These are phyloP conservation scores for Oscheius myriophilus DNA, from an alignment of 2,888 invertebrate species.

Conservation along the genomic window DNA sequence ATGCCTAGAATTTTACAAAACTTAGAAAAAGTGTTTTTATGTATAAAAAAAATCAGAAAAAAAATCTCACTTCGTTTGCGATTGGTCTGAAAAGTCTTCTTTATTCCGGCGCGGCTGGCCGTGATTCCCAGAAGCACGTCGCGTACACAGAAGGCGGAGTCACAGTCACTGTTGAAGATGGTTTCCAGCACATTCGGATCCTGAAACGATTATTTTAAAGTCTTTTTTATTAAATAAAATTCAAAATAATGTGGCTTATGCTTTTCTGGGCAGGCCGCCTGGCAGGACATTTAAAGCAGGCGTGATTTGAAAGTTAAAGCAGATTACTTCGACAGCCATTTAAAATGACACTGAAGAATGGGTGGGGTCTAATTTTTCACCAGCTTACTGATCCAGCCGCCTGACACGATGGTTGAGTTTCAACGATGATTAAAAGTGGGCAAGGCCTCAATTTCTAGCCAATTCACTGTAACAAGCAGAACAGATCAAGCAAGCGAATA, in stretches of 20 bases:
- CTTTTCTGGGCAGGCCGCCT: neutral
- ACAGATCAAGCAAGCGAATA: too few species aligned
- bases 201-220: slow-evolving; percentile 23
- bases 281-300: too few species aligned
- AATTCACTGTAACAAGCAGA: too few species aligned
- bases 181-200: slow-evolving; percentile 54
- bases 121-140: slow-evolving; percentile 63
- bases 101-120: slow-evolving; percentile 57
- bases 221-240: neutral
- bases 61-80: slow-evolving; percentile 56
- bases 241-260: neutral
- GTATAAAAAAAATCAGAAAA: neutral
- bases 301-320: too few species aligned
- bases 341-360: too few species aligned
- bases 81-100: slow-evolving; percentile 62
- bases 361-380: too few species aligned
- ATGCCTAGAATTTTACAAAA: slow-evolving; percentile 49
- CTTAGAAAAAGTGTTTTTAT: neutral
- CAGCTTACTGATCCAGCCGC: too few species aligned
- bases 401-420: too few species aligned
- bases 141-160: slow-evolving; percentile 57
- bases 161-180: slow-evolving; percentile 60
- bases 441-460: too few species aligned
- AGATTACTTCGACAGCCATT: too few species aligned
- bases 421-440: too few species aligned